phyloP scores from a whole-genome alignment of 2,888 invertebrate genomes.

The Diaprepes abbreviatus region DNA sequence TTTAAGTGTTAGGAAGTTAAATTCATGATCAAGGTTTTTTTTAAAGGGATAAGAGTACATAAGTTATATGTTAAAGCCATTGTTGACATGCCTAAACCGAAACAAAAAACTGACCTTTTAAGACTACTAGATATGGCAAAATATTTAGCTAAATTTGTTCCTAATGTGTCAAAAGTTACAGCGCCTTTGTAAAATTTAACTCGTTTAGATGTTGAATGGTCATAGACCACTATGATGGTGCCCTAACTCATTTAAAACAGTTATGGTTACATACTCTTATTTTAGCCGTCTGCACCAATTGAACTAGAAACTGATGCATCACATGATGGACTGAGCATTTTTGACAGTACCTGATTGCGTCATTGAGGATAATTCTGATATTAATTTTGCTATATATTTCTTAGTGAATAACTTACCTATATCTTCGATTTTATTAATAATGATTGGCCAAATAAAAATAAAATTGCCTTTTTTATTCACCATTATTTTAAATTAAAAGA shows the following conservation, averaged over 20 bases:
- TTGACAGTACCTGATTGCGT: too few relatives aligned
- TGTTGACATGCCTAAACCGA: constrained; percentile 49
- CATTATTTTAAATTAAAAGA: too few relatives aligned
- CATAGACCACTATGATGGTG: constrained; percentile 45
- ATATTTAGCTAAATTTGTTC: constrained; percentile 52
- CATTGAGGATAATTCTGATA: too few relatives aligned
- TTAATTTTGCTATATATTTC: too few relatives aligned
- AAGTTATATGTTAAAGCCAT: constrained; percentile 51
- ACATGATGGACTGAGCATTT: constrained; percentile 56
- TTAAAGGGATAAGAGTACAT: constrained; percentile 40
- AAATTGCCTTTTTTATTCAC: too few relatives aligned
- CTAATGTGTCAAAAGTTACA: constrained; percentile 50
- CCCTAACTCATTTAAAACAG: constrained; percentile 50
- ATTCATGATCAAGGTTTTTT: constrained; percentile 47
- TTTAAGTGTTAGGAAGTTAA: constrained; percentile 41
- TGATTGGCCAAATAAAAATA: too few relatives aligned
- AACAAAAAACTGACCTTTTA: constrained; percentile 48
- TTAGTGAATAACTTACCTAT: too few relatives aligned
- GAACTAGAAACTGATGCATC: constrained; percentile 58
- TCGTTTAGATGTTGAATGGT: constrained; percentile 45
- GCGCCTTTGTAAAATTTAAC: constrained; percentile 50
- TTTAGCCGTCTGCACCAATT: constrained; percentile 51
- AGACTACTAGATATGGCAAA: constrained; percentile 53
- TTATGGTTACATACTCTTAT: constrained; percentile 53
- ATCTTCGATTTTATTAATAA: too few relatives aligned